These are phyloP conservation scores for Prinia subflava DNA, from an alignment of 2,113 vertebrate species.

Conservation along the genomic window DNA sequence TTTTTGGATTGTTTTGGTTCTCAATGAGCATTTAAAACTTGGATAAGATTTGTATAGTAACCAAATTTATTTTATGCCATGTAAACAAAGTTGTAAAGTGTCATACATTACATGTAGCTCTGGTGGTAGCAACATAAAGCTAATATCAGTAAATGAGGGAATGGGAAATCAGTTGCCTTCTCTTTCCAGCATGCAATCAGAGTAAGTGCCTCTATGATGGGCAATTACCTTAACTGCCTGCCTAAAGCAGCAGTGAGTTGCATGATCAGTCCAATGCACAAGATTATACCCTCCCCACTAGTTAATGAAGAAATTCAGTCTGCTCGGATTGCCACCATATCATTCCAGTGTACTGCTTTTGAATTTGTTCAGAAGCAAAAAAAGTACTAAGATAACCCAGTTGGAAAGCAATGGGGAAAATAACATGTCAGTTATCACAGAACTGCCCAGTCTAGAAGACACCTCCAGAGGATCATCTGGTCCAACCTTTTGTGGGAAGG, in stretches of 20 bases:
- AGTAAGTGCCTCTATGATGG: constrained; percentile 30
- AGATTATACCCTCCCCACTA: constrained; percentile 21
- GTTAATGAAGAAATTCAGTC: constrained; percentile 47
- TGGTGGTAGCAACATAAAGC: constrained; percentile 23
- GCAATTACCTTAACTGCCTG: constrained; percentile 63
- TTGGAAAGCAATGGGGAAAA: background rate
- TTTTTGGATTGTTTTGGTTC: background rate
- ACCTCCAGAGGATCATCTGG: background rate
- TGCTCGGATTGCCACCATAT: background rate
- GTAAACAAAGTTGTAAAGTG: constrained; percentile 58
- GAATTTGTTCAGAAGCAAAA: background rate
- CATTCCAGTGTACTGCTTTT: background rate
- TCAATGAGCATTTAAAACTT: constrained; percentile 4
- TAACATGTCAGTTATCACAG: background rate
- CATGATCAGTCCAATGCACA: constrained; percentile 42
- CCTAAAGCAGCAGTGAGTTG: constrained; percentile 41
- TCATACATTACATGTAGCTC: background rate
- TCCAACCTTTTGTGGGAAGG: background rate
- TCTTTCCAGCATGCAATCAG: constrained; percentile 47
- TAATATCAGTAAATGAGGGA: constrained; percentile 51
- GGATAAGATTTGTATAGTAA: constrained; percentile 40
- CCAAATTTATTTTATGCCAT: constrained; percentile 31
- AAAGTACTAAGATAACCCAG: background rate
- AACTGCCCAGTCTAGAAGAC: background rate
- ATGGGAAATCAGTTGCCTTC: background rate